Percentiles rank a stretch among this genome's conserved stretches.
Conservation (phyloP, 2,888 invertebrate species). For the Liposcelis brunnea region DNA sequence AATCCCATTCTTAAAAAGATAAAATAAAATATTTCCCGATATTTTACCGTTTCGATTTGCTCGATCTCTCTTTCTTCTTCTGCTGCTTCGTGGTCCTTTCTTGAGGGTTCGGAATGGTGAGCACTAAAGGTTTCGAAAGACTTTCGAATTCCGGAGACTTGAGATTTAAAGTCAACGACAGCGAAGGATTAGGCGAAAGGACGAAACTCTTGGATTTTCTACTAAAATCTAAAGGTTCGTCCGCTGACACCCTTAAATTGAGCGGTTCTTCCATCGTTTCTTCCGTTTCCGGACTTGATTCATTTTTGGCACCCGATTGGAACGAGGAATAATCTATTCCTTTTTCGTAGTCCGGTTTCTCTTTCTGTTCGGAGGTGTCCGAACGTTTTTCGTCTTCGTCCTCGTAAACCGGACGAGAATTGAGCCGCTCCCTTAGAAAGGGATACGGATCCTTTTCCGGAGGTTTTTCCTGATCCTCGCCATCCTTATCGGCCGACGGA, state of each 20-base stretch:
- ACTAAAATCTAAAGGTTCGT: conserved; percentile 2
- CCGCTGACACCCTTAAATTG: neutral
- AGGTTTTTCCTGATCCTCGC: neutral
- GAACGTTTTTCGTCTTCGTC: no score
- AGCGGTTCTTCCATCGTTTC: neutral
- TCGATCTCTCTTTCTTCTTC: neutral
- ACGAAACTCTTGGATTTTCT: neutral
- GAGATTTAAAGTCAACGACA: neutral
- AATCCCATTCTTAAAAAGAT: neutral
- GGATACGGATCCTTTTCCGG: conserved; percentile 1
- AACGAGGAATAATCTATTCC: neutral
- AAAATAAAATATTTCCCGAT: neutral
- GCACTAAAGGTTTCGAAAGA: conserved; percentile 5
- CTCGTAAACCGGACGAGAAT: no score
- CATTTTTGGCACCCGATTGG: neutral
- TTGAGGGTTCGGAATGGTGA: conserved; percentile 5
- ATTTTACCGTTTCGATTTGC: conserved; percentile 7
- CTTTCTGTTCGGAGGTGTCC: neutral
- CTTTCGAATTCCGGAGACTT: conserved; percentile 5
- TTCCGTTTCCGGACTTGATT: neutral
- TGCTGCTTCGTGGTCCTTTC: conserved; percentile 3
- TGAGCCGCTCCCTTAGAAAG: conserved; percentile 2
- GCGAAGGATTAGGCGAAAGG: conserved; percentile 3
- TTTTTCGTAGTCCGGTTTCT: conserved; percentile 7
- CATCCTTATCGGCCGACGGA: neutral